A percentile compares a stretch with the other conserved stretches of the same genome.
Evolutionary conservation across 2,888 invertebrate species (phyloP).

Genomic region (Ichneumoninae sp.): DNA sequence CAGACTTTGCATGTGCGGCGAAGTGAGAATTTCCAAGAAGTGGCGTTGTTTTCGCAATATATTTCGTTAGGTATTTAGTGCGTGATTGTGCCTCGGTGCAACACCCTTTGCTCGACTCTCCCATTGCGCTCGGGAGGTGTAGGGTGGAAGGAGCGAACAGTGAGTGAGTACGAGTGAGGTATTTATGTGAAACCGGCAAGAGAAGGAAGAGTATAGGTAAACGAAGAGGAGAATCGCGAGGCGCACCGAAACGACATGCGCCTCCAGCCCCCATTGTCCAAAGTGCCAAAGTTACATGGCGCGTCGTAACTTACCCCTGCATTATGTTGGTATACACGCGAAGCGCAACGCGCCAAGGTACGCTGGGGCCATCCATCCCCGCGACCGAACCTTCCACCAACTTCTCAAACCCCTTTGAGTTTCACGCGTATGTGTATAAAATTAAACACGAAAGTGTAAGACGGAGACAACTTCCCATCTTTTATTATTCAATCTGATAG

Average conservation of each 20-base stretch:
- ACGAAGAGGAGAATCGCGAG: slow-evolving; percentile 50
- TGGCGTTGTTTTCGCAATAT: slow-evolving; percentile 54
- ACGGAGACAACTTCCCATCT: slow-evolving; percentile 32
- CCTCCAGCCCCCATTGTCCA: slow-evolving; percentile 76
- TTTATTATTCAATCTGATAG: slow-evolving; percentile 25
- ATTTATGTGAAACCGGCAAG: slow-evolving; percentile 27
- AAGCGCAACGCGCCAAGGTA: slow-evolving; percentile 64
- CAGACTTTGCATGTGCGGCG: neutral
- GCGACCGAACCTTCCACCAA: slow-evolving; percentile 10
- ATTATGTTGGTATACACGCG: slow-evolving; percentile 77
- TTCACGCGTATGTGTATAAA: slow-evolving; percentile 28
- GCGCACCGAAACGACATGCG: slow-evolving; percentile 55
- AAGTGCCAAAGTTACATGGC: slow-evolving; percentile 82
- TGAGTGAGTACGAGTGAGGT: slow-evolving; percentile 35
- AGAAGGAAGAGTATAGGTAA: slow-evolving; percentile 20
- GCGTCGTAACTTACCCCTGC: slow-evolving; percentile 77
- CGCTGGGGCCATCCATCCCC: slow-evolving; percentile 20
- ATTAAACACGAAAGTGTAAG: slow-evolving; percentile 46
- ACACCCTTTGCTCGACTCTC: slow-evolving; percentile 8
- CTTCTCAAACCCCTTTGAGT: slow-evolving; percentile 34
- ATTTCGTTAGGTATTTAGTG: slow-evolving; percentile 72
- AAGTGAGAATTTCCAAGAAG: neutral
- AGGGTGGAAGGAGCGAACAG: slow-evolving; percentile 56
- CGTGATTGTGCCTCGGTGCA: slow-evolving; percentile 69
- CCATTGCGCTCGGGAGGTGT: neutral